These are phyloP conservation scores for Acanthosepion pharaonis DNA, from an alignment of 2,888 invertebrate species.

Conservation along the genomic window DNA sequence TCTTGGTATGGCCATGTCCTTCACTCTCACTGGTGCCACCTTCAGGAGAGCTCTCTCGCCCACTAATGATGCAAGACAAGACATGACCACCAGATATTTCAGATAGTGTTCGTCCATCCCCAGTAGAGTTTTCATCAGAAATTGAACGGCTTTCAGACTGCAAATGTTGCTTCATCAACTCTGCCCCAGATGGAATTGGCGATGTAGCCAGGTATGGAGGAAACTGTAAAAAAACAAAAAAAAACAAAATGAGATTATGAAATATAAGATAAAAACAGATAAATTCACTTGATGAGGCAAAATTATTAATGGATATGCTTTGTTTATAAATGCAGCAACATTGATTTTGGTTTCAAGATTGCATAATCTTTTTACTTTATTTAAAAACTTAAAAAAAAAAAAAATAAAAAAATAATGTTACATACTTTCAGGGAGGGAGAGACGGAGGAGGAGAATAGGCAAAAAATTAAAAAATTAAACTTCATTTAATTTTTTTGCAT, in stretches of 20 bases:
- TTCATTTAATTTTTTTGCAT: too few species aligned
- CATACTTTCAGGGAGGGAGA: too few species aligned
- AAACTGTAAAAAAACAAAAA: constrained; percentile 57
- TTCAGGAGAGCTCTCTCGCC: constrained; percentile 52
- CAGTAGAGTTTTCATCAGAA: constrained; percentile 50
- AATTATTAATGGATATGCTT: too few species aligned
- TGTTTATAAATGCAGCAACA: too few species aligned
- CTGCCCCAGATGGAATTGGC: constrained; percentile 82
- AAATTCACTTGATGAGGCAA: too few species aligned
- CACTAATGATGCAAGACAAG: constrained; percentile 40
- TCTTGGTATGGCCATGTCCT: constrained; percentile 42
- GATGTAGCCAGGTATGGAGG: constrained; percentile 95
- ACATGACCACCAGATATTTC: constrained; percentile 40
- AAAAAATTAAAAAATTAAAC: too few species aligned
- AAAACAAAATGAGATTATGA: constrained; percentile 40
- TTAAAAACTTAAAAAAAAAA: too few species aligned
- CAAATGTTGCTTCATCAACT: constrained; percentile 64
- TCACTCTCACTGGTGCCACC: constrained; percentile 50
- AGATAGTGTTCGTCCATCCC: constrained; percentile 46
- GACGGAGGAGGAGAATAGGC: too few species aligned
- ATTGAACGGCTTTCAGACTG: constrained; percentile 24
- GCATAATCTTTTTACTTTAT: too few species aligned
- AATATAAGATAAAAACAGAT: too few species aligned
- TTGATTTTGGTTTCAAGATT: too few species aligned
- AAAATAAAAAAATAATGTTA: too few species aligned